Evolutionary conservation across 2,113 vertebrate species (phyloP), one percentile per base, ranked within the genome.

Genomic region (Cottus gobio): DNA sequence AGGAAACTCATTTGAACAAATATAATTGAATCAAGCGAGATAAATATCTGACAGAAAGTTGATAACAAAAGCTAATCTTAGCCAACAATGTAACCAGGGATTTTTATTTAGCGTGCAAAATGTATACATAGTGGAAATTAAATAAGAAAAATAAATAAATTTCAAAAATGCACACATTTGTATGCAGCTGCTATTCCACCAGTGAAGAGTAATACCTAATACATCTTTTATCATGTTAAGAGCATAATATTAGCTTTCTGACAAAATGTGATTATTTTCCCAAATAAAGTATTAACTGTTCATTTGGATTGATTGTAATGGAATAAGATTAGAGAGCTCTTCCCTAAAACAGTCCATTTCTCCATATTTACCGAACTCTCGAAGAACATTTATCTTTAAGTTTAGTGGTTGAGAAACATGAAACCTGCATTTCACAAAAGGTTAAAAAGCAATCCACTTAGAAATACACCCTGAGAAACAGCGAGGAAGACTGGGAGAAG

Each of bases 341-440:
- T 73, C 24, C 16, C 50, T 10, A 11, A 26, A 28, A 4, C 15
- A 44, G 39, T 26, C 24, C 30, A 58, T 46, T 46, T 50, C 13
- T 44, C n/a, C 28, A 1, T 57, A 30, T 60, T 9, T 52, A 9
- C 12, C 65, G 37, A 46, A 57, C 34, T 37, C 16, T 65, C 30
- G 15, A 54, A 52, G 5, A 83, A 44, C 80, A 72, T 69, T 73
- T 71, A 82, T 82, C 56, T 64, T 5, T 34, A 36, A 46, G 66
- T 84, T 80, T 71, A 72, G 54, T 61, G 60, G 70, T 76, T 64
- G 54, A 71, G 87, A 82, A 87, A 85, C 65, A 82, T 66, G 84
- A 90, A 64, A 80, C 64, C 71, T 66, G 50, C n/a, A 42, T 44
- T 80, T 75, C 3, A 62, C 39, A 20, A 42, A 62, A n/a, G 56